These are phyloP conservation scores for Harpegnathos saltator DNA, from an alignment of 1,140 invertebrate genomes.

Conservation along the genomic window DNA sequence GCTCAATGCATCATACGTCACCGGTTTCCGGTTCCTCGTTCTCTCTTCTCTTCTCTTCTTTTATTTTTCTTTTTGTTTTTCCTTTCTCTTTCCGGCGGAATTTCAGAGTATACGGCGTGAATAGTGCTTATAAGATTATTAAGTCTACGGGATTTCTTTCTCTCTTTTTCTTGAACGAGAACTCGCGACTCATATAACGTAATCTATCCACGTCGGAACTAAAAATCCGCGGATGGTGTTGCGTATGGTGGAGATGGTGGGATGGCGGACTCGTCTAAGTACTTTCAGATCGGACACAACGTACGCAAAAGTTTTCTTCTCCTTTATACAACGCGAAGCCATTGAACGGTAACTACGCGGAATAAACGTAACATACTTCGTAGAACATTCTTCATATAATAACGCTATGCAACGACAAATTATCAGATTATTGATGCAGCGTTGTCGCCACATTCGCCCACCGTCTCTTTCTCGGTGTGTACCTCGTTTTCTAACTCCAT, in stretches of 20 bases:
- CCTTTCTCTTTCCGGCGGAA: not conserved
- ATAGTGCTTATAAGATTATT: conserved; percentile 13
- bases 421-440: conserved; percentile 41
- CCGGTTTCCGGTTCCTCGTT: not conserved
- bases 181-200: not conserved
- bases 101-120: not conserved
- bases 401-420: conserved; percentile 59
- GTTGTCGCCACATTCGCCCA: conserved; percentile 5
- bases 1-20: conserved; percentile 2
- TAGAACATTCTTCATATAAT: conserved; percentile 31
- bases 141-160: not conserved
- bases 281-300: conserved; percentile 12
- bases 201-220: conserved; percentile 10
- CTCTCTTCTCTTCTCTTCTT: too few relatives aligned
- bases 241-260: too few relatives aligned
- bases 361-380: conserved; percentile 54
- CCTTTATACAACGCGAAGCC: conserved; percentile 23
- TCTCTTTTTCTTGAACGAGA: too few relatives aligned
- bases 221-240: not conserved
- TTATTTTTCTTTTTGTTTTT: too few relatives aligned
- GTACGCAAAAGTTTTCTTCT: conserved; percentile 46
- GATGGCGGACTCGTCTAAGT: too few relatives aligned
- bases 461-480: not conserved
- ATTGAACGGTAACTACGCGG: conserved; percentile 55
- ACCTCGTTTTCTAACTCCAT: not conserved